Conservation (phyloP, 2,113 vertebrate species). For the Equus przewalskii region DNA sequence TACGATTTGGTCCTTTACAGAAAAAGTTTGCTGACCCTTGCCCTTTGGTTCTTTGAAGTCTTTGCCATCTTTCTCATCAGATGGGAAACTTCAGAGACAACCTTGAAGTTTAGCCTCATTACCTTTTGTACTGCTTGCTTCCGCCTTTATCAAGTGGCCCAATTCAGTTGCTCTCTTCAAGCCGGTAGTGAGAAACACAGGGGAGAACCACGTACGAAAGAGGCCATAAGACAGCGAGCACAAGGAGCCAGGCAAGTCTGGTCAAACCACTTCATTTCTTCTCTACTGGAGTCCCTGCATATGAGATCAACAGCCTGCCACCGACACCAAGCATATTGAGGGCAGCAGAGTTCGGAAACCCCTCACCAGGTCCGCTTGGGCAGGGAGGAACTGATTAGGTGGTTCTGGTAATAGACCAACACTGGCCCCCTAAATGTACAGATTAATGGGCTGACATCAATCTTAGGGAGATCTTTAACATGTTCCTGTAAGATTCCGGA, state of each 20-base stretch:
- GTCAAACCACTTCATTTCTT: neutral
- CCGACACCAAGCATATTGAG: rapidly evolving
- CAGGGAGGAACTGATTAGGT: neutral
- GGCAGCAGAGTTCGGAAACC: neutral
- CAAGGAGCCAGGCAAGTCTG: neutral
- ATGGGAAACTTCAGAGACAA: neutral
- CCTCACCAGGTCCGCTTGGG: neutral
- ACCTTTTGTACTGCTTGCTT: neutral
- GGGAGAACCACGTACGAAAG: neutral
- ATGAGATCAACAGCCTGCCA: neutral
- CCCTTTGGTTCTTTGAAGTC: neutral
- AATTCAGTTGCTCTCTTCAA: neutral
- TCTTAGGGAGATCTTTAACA: neutral
- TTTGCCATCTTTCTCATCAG: neutral
- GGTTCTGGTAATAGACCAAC: neutral
- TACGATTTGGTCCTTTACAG: neutral
- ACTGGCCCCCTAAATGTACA: no score
- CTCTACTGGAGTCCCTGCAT: neutral
- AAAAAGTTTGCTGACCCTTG: neutral
- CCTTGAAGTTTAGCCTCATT: neutral
- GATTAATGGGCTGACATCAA: neutral
- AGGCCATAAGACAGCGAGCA: neutral
- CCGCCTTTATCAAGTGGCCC: neutral
- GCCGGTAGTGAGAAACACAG: neutral
- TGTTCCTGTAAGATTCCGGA: neutral